Evolutionary conservation across 1,140 invertebrate genomes (phyloP).

Genomic region (Euwallacea fornicatus): DNA sequence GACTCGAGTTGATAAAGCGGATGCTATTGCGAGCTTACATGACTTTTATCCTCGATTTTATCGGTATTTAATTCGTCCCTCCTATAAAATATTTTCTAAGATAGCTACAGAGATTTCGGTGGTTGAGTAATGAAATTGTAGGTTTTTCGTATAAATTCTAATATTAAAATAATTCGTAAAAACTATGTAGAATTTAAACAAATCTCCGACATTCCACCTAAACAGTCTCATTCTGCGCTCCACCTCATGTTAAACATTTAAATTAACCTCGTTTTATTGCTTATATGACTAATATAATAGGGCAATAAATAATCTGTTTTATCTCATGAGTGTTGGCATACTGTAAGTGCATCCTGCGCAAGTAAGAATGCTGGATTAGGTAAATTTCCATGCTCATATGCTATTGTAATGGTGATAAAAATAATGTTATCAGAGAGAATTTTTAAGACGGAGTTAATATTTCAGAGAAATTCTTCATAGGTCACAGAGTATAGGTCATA

Average conservation of each 20-base stretch:
- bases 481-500: no score
- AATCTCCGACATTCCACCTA: no score
- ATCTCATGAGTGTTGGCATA: not conserved
- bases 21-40: conserved; percentile 13
- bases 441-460: not conserved
- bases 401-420: not conserved
- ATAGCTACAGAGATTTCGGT: not conserved
- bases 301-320: not conserved
- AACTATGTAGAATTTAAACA: no score
- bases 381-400: not conserved
- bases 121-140: no score
- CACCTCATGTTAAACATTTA: not conserved
- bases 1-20: conserved; percentile 18
- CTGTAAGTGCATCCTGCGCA: not conserved
- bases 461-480: no score
- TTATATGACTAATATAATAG: not conserved
- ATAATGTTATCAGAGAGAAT: not conserved
- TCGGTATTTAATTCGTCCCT: conserved; percentile 25
- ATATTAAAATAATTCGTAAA: no score
- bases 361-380: not conserved
- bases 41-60: conserved; percentile 26
- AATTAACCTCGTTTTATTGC: not conserved
- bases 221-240: no score
- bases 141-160: no score
- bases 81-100: conserved; percentile 14